Evolutionary conservation across 2,888 invertebrate species (phyloP).

Genomic region (Corbicula japonica): DNA sequence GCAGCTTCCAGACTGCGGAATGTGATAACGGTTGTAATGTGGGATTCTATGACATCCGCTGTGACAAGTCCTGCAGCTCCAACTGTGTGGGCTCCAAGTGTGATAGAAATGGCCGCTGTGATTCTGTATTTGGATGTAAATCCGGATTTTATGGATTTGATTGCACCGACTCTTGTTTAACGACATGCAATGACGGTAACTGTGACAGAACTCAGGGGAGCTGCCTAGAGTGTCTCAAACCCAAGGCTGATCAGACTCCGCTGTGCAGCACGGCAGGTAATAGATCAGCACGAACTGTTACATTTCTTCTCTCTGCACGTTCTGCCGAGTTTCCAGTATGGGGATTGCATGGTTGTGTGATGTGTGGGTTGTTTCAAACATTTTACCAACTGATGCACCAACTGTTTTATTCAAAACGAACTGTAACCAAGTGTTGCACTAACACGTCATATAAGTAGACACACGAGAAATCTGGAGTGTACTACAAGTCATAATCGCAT

Average conservation of each 20-base stretch:
- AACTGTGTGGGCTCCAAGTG: conserved; percentile 40
- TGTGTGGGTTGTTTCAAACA: background rate
- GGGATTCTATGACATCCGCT: conserved; percentile 40
- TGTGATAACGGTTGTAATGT: conserved; percentile 49
- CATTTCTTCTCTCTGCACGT: background rate
- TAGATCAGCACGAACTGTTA: background rate
- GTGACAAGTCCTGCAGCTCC: conserved; percentile 23
- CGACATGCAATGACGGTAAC: conserved; percentile 45
- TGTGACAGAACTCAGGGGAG: conserved; percentile 46
- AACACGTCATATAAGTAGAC: background rate
- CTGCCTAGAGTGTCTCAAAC: conserved; percentile 49
- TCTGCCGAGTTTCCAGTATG: background rate
- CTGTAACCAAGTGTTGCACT: no score
- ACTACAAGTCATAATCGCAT: no score
- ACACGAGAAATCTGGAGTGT: no score
- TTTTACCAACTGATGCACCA: background rate
- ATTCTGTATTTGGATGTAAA: conserved; percentile 34
- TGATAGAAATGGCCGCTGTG: conserved; percentile 25
- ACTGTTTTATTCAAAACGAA: no score
- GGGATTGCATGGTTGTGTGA: background rate
- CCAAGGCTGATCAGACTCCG: background rate
- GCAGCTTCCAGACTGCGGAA: conserved; percentile 27
- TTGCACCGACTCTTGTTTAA: conserved; percentile 27
- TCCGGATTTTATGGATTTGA: conserved; percentile 41
- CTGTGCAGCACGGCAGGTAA: conserved; percentile 47